Evolutionary conservation across 1,140 invertebrate species (phyloP).

Genomic region (Drosophila sproati): DNA sequence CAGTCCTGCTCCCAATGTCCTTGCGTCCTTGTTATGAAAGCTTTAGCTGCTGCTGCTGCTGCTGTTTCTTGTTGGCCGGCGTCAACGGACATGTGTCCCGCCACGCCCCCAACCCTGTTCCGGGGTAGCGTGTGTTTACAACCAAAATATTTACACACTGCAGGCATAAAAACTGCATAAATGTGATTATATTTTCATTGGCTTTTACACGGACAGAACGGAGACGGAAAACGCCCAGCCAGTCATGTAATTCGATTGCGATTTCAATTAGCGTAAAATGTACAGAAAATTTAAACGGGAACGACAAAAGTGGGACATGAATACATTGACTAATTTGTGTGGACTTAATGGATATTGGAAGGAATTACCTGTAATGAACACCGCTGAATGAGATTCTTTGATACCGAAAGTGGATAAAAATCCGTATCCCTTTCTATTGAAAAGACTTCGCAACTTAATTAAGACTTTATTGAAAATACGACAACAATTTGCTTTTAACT

Average conservation of each 20-base stretch:
- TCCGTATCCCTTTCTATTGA: neutral
- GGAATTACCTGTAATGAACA: constrained; percentile 16
- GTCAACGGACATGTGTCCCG: too few species aligned
- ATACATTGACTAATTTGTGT: constrained; percentile 19
- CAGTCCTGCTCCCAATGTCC: constrained; percentile 1
- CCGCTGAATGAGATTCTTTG: constrained; percentile 5
- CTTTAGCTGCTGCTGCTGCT: constrained; percentile 34
- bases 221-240: neutral
- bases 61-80: constrained; percentile 13
- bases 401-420: neutral
- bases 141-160: constrained; percentile 80
- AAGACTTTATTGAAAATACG: neutral
- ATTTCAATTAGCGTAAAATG: constrained; percentile 82
- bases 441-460: neutral
- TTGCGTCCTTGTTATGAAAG: constrained; percentile 10
- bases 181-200: constrained; percentile 83
- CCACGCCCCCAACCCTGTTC: constrained; percentile 6
- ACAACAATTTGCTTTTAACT: neutral
- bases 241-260: constrained; percentile 76
- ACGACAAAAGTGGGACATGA: constrained; percentile 12
- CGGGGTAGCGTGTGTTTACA: constrained; percentile 46
- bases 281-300: constrained; percentile 42
- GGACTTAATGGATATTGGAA: neutral
- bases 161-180: constrained; percentile 83
- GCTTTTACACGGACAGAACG: constrained; percentile 48